Evolutionary conservation across 23 tunicate genomes (phyloP).

Genomic region (Trididemnum clinides): DNA sequence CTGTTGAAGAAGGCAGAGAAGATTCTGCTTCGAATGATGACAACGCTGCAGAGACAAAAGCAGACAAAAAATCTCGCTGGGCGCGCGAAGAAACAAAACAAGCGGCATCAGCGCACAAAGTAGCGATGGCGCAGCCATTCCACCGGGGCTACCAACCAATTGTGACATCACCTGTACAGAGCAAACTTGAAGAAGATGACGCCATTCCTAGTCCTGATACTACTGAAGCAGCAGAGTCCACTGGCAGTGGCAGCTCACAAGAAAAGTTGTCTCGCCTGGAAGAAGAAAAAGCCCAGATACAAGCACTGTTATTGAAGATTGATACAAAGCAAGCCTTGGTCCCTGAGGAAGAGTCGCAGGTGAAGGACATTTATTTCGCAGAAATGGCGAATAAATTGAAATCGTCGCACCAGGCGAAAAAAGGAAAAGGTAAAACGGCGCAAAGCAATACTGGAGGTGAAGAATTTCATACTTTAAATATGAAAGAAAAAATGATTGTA

Average conservation of each 20-base stretch:
- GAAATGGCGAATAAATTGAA: conserved; percentile 49
- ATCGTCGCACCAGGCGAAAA: conserved; percentile 12
- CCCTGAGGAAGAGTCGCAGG: conserved; percentile 56
- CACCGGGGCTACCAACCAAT: neutral
- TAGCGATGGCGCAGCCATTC: conserved; percentile 52
- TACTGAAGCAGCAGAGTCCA: neutral
- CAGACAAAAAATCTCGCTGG: neutral
- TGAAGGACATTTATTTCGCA: conserved; percentile 54
- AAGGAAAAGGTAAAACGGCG: neutral
- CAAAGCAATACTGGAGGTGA: neutral
- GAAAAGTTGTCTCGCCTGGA: conserved; percentile 61
- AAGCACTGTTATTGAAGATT: conserved; percentile 61
- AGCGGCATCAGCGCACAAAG: neutral
- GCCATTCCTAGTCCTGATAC: neutral
- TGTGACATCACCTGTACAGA: neutral
- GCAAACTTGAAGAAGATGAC: neutral
- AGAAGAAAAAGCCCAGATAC: conserved; percentile 64
- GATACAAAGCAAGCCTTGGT: conserved; percentile 68
- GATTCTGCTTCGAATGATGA: neutral
- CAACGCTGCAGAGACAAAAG: neutral
- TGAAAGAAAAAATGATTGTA: neutral
- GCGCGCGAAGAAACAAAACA: neutral
- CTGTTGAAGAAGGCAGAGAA: neutral
- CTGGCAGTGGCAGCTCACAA: neutral
- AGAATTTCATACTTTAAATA: neutral